Conservation (phyloP, 2,113 vertebrate genomes). For the Cynopterus brachyotis region DNA sequence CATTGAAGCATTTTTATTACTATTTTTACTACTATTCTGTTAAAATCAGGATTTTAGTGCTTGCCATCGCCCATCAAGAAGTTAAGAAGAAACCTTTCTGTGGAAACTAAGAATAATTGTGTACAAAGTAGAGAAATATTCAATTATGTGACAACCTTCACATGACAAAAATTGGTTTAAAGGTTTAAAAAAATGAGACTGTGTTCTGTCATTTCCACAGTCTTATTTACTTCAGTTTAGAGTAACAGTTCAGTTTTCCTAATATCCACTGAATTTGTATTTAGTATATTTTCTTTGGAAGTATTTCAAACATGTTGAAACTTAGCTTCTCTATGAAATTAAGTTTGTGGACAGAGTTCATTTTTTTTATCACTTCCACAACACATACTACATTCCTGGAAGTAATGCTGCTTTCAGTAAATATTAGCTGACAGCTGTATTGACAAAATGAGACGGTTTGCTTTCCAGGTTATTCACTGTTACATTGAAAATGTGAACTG, state of each 20-base stretch:
- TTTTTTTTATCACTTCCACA: neutral
- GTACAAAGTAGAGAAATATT: slow-evolving; percentile 83
- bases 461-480: neutral
- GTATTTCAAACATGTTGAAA: slow-evolving; percentile 11
- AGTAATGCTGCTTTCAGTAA: slow-evolving; percentile 27
- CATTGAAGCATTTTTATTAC: slow-evolving; percentile 78
- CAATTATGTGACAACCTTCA: slow-evolving; percentile 85
- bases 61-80: slow-evolving; percentile 79
- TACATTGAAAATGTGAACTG: neutral
- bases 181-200: slow-evolving; percentile 42
- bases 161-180: slow-evolving; percentile 86
- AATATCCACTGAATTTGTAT: neutral
- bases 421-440: neutral
- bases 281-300: neutral
- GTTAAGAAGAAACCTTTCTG: slow-evolving; percentile 80
- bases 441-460: neutral
- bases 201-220: neutral
- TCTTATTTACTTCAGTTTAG: neutral
- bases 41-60: slow-evolving; percentile 81
- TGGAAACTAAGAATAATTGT: slow-evolving; percentile 77
- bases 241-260: neutral
- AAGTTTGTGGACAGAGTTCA: neutral
- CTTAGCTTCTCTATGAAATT: neutral
- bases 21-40: slow-evolving; percentile 78
- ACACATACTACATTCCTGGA: neutral